A percentile compares a stretch with the other conserved stretches of the same genome.
phyloP scores from a whole-genome alignment of 2,888 invertebrate genomes.

The Cryptocephalus primarius region DNA sequence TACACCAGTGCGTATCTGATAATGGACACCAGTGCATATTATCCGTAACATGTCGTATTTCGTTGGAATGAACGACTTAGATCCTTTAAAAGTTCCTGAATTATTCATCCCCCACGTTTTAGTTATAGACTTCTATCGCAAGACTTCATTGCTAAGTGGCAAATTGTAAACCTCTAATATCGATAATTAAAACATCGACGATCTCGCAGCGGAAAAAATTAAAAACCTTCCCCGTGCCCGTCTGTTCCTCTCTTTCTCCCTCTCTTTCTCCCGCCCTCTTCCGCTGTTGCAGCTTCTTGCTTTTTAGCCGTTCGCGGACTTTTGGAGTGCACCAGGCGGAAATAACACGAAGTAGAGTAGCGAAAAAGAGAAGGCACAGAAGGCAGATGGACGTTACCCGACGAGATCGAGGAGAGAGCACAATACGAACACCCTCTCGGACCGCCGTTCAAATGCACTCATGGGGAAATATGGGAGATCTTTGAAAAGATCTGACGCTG shows the following conservation, averaged over 20 bases:
- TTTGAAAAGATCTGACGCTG: slow-evolving; percentile 16
- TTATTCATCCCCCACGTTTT: too few relatives aligned
- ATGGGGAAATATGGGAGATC: slow-evolving; percentile 27
- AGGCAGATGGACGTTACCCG: slow-evolving; percentile 24
- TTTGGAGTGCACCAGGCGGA: slow-evolving; percentile 25
- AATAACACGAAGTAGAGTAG: slow-evolving; percentile 22
- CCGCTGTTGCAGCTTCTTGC: slow-evolving; percentile 21
- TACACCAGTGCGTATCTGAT: too few relatives aligned
- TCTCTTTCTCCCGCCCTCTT: neutral
- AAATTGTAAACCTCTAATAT: too few relatives aligned
- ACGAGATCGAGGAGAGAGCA: slow-evolving; percentile 16
- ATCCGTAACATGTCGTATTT: too few relatives aligned
- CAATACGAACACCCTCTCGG: slow-evolving; percentile 24
- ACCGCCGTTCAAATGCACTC: slow-evolving; percentile 25
- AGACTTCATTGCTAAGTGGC: too few relatives aligned
- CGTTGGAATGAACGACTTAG: too few relatives aligned
- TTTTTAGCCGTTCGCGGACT: slow-evolving; percentile 25
- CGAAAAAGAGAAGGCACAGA: slow-evolving; percentile 12
- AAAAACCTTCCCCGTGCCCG: neutral
- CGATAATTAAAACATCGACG: too few relatives aligned
- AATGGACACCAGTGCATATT: too few relatives aligned
- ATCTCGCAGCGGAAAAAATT: too few relatives aligned
- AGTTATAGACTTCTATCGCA: too few relatives aligned
- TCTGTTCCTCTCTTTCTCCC: neutral
- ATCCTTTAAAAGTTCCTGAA: too few relatives aligned